Evolutionary conservation across 2,113 vertebrate species (phyloP).

Genomic region (Menura novaehollandiae): DNA sequence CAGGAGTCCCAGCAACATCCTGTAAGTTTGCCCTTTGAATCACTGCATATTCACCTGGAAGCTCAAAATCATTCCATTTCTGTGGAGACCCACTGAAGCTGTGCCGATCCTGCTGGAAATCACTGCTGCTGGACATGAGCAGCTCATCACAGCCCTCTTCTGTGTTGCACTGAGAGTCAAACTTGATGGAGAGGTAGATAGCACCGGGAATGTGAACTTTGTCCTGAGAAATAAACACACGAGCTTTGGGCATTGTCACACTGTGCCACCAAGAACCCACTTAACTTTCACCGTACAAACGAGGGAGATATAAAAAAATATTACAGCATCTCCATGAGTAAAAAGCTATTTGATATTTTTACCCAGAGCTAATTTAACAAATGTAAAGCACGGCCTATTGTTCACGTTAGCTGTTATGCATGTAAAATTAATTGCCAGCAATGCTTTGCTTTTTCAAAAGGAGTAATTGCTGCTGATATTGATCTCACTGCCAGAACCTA

Average conservation of each 20-base stretch:
- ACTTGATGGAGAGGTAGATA: slow-evolving; percentile 94
- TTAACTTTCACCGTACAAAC: background rate
- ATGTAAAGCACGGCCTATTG: background rate
- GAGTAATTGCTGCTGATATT: background rate
- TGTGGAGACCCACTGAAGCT: slow-evolving; percentile 92
- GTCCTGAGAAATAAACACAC: slow-evolving; percentile 74
- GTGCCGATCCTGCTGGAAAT: slow-evolving; percentile 92
- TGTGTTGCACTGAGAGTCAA: slow-evolving; percentile 91
- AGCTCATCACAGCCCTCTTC: slow-evolving; percentile 97
- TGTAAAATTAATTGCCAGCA: background rate
- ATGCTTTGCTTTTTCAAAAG: background rate
- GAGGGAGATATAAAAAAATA: background rate
- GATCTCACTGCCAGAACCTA: background rate
- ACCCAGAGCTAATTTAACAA: background rate
- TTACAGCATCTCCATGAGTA: background rate
- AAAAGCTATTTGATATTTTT: background rate
- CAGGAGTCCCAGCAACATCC: background rate
- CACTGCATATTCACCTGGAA: slow-evolving; percentile 78
- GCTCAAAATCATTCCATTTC: slow-evolving; percentile 95
- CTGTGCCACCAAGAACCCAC: background rate
- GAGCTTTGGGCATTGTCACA: background rate
- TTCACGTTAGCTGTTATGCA: background rate
- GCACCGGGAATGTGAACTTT: slow-evolving; percentile 98
- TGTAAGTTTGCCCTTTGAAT: rapidly evolving
- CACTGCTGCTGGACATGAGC: slow-evolving; percentile 89